Evolutionary conservation across 2,888 invertebrate genomes (phyloP).

Genomic region (Nasonovia ribisnigri): DNA sequence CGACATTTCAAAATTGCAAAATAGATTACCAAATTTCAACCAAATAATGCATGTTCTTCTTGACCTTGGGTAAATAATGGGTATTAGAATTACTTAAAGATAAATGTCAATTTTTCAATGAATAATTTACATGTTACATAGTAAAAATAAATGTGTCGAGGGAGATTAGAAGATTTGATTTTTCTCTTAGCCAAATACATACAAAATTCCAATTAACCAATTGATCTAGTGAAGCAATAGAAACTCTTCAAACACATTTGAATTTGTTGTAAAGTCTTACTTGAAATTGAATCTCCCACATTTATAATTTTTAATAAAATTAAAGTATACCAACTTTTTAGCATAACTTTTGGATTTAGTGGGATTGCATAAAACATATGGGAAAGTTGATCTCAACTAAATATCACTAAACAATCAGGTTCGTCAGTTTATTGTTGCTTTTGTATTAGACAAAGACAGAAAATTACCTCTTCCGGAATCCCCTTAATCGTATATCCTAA

Average conservation of each 20-base stretch:
- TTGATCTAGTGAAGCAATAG: not conserved
- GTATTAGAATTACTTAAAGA: not conserved
- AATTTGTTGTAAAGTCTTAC: not conserved
- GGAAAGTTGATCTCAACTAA: not conserved
- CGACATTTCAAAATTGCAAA: conserved; percentile 54
- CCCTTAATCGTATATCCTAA: not conserved
- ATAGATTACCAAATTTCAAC: conserved; percentile 56
- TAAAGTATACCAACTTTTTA: too few species aligned
- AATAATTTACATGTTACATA: not conserved
- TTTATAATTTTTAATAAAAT: not conserved
- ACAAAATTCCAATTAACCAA: not conserved
- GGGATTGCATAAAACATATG: not conserved
- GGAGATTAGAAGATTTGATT: not conserved
- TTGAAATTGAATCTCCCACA: not conserved
- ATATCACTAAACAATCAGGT: not conserved
- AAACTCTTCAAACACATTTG: not conserved
- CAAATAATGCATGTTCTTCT: conserved; percentile 60
- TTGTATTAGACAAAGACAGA: not conserved
- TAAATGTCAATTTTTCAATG: not conserved
- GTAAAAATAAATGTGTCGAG: not conserved
- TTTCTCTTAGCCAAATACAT: not conserved
- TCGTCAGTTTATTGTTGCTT: not conserved
- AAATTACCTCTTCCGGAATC: not conserved
- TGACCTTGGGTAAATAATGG: conserved; percentile 54
- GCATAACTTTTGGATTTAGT: not conserved